Percentiles rank a stretch among this genome's conserved stretches.
phyloP scores from a whole-genome alignment of 1,140 invertebrate genomes.

The Tribolium castaneum region DNA sequence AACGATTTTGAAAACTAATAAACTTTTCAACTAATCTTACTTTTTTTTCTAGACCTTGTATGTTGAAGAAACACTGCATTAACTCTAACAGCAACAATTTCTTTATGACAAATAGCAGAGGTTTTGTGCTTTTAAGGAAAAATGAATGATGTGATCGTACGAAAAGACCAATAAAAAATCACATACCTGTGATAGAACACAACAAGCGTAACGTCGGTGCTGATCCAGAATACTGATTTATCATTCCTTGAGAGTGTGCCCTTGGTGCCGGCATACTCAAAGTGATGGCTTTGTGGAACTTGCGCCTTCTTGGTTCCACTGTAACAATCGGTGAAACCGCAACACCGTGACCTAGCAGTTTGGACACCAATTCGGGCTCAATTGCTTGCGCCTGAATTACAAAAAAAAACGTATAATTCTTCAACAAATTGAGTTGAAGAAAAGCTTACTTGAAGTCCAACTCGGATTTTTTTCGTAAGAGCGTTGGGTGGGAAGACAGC shows the following conservation, averaged over 20 bases:
- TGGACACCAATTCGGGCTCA: constrained; percentile 82
- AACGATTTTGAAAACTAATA: no score
- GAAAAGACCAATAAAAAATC: background rate
- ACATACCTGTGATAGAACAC: constrained; percentile 92
- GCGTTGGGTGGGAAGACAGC: constrained; percentile 94
- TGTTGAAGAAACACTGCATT: no score
- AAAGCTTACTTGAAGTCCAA: constrained; percentile 88
- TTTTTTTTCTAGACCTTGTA: no score
- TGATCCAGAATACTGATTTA: constrained; percentile 86
- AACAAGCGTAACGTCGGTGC: constrained; percentile 86
- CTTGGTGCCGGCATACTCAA: constrained; percentile 94
- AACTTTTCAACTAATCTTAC: no score
- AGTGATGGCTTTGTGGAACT: constrained; percentile 97
- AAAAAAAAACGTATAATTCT: background rate
- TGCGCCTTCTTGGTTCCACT: constrained; percentile 91
- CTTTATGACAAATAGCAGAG: no score
- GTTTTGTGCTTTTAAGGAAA: no score
- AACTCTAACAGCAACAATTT: no score
- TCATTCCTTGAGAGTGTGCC: constrained; percentile 87
- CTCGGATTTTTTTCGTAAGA: constrained; percentile 95
- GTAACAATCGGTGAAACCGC: constrained; percentile 97
- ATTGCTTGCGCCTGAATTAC: constrained; percentile 87
- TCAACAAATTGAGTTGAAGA: background rate
- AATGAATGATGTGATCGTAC: no score
- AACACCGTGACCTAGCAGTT: constrained; percentile 88